Evolutionary conservation across 2,113 vertebrate species (phyloP), one percentile per base, ranked within the genome.

Genomic region (Dascyllus trimaculatus): DNA sequence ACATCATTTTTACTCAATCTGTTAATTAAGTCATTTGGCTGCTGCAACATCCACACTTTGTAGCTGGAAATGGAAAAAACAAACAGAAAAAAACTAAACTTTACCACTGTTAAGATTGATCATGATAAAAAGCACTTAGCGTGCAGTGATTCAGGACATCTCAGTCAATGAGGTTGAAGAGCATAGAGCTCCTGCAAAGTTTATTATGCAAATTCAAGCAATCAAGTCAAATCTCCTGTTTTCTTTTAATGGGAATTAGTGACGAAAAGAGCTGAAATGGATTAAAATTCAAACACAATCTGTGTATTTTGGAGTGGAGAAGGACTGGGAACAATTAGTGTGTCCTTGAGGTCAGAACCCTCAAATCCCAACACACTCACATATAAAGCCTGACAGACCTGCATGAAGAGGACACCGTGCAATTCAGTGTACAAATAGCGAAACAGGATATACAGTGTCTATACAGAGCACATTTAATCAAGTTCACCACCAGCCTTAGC

Each of bases 121-220:
- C 7, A 32, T 51, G 79, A 74, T 66, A 58, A 87, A 64, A 67
- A 57, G 61, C 65, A 79, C 65, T 82, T 52, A 74, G 66, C 38
- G 56, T 58, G 63, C 46, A 9, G 80, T 53, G 61, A 86, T 56
- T 86, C 67, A 85, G 83, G 79, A 80, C 48, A 67, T 75, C 56
- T 29, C 5, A 0, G 25, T 66, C 35, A 51, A 57, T 51, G 45
- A 46, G 71, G 67, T 15, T 69, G 66, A 71, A 45, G 53, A 71
- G 78, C 15, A 38, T 35, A 5, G 53, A 70, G 78, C 46, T 69
- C 61, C 65, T 64, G 32, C 40, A 68, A 79, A 79, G 66, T 82
- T 74, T 45, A 62, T 57, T 24, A 64, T 53, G 61, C 72, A 78
- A 78, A 75, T 49, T 49, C 46, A n/a, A 49, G 46, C 46, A 49